A percentile compares a stretch with the other conserved stretches of the same genome.
These are phyloP conservation scores for Nerophis ophidion DNA, from an alignment of 2,113 vertebrate genomes.

Conservation along the genomic window DNA sequence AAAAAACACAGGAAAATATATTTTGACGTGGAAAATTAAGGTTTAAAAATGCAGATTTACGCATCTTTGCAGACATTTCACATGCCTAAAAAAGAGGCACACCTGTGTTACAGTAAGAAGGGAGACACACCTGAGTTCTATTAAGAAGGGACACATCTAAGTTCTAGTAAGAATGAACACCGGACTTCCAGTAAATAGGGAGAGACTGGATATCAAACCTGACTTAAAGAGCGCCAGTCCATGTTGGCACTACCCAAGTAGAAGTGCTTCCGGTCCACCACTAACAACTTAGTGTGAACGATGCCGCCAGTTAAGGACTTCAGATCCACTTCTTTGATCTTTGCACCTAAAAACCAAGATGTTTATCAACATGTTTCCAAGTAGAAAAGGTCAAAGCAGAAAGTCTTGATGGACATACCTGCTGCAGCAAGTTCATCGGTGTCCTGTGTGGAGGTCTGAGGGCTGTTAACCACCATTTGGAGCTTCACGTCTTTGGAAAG, in stretches of 20 bases:
- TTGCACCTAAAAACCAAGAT: slow-evolving; percentile 57
- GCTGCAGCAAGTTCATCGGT: slow-evolving; percentile 55
- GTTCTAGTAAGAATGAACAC: too few relatives aligned
- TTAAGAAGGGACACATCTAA: too few relatives aligned
- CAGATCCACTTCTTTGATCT: slow-evolving; percentile 67
- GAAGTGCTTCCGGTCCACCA: slow-evolving; percentile 72
- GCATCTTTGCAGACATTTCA: too few relatives aligned
- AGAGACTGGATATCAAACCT: slow-evolving; percentile 49
- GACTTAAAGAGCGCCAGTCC: slow-evolving; percentile 79
- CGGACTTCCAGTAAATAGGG: too few relatives aligned
- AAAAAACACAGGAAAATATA: too few relatives aligned
- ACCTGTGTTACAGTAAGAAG: too few relatives aligned
- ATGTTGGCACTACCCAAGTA: slow-evolving; percentile 81
- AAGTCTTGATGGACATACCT: slow-evolving; percentile 43
- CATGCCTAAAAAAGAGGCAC: too few relatives aligned
- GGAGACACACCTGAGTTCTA: too few relatives aligned
- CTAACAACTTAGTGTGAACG: slow-evolving; percentile 77
- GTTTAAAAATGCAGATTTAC: too few relatives aligned
- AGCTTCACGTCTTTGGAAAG: slow-evolving; percentile 65
- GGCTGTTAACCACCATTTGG: slow-evolving; percentile 67
- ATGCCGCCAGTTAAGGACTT: slow-evolving; percentile 68
- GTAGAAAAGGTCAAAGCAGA: background rate
- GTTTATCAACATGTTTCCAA: background rate
- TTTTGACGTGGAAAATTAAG: too few relatives aligned
- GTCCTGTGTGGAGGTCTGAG: slow-evolving; percentile 59